phyloP scores from a whole-genome alignment of 2,113 vertebrate species.

The Ancistrus triradiatus region DNA sequence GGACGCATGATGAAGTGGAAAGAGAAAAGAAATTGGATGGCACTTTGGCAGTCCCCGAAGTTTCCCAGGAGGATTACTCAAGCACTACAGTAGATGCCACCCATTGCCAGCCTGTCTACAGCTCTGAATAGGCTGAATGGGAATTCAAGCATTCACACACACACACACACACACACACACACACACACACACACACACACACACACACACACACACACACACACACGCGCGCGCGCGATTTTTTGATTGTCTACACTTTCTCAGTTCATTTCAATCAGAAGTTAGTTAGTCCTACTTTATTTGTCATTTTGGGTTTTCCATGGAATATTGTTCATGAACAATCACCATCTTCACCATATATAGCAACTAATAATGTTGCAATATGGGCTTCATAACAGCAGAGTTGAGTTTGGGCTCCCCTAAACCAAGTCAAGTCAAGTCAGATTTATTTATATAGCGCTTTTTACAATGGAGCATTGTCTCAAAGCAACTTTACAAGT shows the following conservation, averaged over 20 bases:
- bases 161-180: constrained; percentile 31
- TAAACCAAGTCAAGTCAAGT: no score
- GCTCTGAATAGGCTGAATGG: constrained; percentile 51
- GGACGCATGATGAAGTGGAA: constrained; percentile 46
- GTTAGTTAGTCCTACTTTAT: neutral
- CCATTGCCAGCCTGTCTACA: constrained; percentile 55
- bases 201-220: no score
- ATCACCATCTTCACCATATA: neutral
- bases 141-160: constrained; percentile 21
- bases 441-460: no score
- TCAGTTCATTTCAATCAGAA: neutral
- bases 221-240: neutral
- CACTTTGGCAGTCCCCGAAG: constrained; percentile 64
- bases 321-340: neutral
- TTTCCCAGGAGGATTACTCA: constrained; percentile 76
- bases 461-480: no score
- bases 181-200: no score
- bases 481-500: no score
- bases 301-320: neutral
- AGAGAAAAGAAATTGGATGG: constrained; percentile 58
- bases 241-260: neutral
- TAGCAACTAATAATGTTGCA: neutral
- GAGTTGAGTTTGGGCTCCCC: no score
- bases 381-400: neutral
- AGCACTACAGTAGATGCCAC: constrained; percentile 51